Conservation (phyloP, 2,797 vertebrate genomes). For the Pterois miles region DNA sequence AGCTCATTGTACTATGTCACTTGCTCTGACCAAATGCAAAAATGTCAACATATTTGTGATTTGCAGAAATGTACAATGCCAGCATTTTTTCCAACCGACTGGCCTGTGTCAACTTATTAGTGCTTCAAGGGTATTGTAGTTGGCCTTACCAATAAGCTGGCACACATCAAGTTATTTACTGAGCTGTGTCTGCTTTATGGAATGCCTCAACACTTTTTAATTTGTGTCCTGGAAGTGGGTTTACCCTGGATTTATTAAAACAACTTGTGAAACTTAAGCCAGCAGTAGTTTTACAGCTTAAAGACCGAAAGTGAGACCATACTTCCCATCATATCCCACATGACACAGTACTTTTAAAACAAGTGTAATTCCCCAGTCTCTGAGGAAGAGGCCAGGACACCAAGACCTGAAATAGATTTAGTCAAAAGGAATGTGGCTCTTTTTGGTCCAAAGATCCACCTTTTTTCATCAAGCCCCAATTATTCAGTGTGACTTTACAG, state of each 20-base stretch:
- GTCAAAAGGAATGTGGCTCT: neutral
- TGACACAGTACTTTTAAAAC: neutral
- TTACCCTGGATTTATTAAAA: neutral
- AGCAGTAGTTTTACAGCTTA: neutral
- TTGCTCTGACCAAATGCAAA: no score
- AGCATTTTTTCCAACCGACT: no score
- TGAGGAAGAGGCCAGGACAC: neutral
- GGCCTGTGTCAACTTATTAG: neutral
- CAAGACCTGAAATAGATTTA: neutral
- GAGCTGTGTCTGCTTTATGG: no score
- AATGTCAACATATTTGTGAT: no score
- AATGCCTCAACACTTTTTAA: neutral
- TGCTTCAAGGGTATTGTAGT: neutral
- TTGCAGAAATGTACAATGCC: no score
- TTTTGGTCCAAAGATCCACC: neutral
- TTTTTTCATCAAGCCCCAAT: neutral
- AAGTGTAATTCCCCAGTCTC: neutral
- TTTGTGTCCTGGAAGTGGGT: neutral
- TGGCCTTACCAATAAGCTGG: neutral
- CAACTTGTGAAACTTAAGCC: neutral
- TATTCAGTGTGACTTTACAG: neutral
- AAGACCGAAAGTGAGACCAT: neutral
- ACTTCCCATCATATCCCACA: neutral
- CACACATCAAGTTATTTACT: neutral
- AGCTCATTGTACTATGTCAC: no score